Conservation (phyloP, 2,888 invertebrate genomes). For the Deladenus siricidicola region DNA sequence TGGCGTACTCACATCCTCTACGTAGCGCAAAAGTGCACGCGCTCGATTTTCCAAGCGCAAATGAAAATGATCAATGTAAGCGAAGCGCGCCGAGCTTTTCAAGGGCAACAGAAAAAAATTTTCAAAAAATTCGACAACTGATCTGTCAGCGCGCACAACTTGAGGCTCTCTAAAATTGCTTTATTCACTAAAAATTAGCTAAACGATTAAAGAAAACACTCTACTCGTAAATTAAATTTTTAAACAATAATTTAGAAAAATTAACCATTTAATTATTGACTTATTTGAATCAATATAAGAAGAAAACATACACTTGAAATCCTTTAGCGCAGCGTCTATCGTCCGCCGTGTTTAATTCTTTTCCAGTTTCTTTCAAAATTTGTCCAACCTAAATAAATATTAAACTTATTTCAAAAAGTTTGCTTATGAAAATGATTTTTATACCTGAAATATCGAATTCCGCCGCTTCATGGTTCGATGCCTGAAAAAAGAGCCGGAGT, state of each 20-base stretch:
- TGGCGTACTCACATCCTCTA: conserved; percentile 25
- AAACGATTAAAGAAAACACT: too few species aligned
- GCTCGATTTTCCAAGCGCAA: conserved; percentile 42
- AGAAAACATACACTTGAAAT: conserved; percentile 11
- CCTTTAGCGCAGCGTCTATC: conserved; percentile 5
- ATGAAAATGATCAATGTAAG: conserved; percentile 41
- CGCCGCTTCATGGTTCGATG: conserved; percentile 23
- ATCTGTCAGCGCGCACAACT: conserved; percentile 4
- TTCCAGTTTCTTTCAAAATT: conserved; percentile 11
- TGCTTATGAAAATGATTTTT: neutral
- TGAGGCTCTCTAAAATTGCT: conserved; percentile 8
- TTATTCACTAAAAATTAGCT: too few species aligned
- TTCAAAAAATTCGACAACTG: conserved; percentile 8
- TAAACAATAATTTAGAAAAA: neutral
- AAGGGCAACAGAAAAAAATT: conserved; percentile 35
- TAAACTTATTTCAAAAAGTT: neutral
- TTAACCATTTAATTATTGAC: neutral
- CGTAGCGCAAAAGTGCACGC: conserved; percentile 18
- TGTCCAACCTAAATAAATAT: neutral
- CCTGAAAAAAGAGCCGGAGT: conserved; percentile 33
- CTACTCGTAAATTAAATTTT: too few species aligned
- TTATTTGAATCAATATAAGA: too few species aligned
- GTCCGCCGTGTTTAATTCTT: neutral
- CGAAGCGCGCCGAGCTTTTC: conserved; percentile 34
- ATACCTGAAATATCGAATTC: conserved; percentile 11